Evolutionary conservation across 2,113 vertebrate species (phyloP).

Genomic region (Suncus etruscus): DNA sequence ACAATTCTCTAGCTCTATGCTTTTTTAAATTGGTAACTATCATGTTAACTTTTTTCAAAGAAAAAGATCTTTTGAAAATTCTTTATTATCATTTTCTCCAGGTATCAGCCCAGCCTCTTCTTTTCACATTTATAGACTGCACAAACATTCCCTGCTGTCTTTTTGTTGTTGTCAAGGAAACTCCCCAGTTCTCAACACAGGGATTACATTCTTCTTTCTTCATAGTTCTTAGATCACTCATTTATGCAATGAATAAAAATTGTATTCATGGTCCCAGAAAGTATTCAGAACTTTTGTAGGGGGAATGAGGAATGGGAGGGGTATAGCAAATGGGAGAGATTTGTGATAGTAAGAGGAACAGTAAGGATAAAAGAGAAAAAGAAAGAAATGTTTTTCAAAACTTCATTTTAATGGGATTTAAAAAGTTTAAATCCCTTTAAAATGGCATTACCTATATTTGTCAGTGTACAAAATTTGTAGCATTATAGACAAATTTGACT

Average conservation of each 20-base stretch:
- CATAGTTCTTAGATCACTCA: constrained; percentile 82
- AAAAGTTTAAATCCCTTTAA: constrained; percentile 25
- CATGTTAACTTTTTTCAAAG: constrained; percentile 56
- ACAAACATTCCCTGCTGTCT: constrained; percentile 82
- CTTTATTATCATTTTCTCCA: constrained; percentile 77
- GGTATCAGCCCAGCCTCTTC: constrained; percentile 72
- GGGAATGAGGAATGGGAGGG: not conserved
- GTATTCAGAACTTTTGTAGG: constrained; percentile 71
- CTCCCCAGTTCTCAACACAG: constrained; percentile 75
- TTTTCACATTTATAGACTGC: constrained; percentile 80
- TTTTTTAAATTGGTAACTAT: constrained; percentile 49
- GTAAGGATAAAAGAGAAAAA: not conserved
- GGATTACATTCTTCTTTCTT: constrained; percentile 85
- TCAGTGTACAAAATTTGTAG: not conserved
- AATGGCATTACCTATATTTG: not conserved
- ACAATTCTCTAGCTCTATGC: constrained; percentile 49
- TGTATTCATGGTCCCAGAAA: constrained; percentile 79
- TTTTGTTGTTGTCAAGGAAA: constrained; percentile 86
- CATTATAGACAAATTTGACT: not conserved
- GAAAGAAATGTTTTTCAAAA: not conserved
- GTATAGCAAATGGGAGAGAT: not conserved
- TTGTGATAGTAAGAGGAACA: not conserved
- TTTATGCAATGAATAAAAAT: constrained; percentile 80
- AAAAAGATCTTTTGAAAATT: constrained; percentile 76
- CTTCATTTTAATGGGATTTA: constrained; percentile 36